Evolutionary conservation across 2,113 vertebrate species (phyloP), one percentile per base, ranked within the genome.

Genomic region (Trochalopteron elliotii): DNA sequence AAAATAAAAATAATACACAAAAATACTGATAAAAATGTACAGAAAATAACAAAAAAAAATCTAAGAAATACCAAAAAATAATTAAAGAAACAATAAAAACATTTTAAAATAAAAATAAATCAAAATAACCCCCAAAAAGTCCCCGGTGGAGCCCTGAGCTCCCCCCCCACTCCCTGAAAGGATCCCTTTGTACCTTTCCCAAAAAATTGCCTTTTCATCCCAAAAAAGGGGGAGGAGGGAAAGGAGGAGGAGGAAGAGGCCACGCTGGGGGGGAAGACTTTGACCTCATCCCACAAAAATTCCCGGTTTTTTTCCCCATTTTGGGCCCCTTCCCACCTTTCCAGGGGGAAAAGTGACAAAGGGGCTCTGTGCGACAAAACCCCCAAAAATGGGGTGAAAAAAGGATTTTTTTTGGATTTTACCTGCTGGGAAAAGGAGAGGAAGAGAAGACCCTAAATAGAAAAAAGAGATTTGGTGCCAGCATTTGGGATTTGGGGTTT

Each of bases 281-380:
- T 83, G 81, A 83, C 68, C 81, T 83, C 81, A 83, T 83, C 57
- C 47, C 47, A 37, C 68, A 83, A 83, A 83, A 72, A 83, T 83
- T 72, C 81, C 68, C 33, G 47, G 39, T 14, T 53, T 83, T 71
- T 71, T 35, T 20, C 47, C 81, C 76, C 47, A 27, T 20, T 44
- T 37, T 4, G 3, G 56, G 80, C 67, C 80, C 80, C 47, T 68
- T 83, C 56, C 47, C 80, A 83, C 80, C 80, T 83, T 83, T 71
- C 45, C 45, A 60, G 35, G 30, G 44, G 55, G 30, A n/a, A 50
- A 59, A 59, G 55, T 55, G 79, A 82, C 79, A 83, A 83, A 70
- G 67, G 25, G 45, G 25, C 45, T 83, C 67, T 83, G 67, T 83
- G 67, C 6, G 5, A 71, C 25, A 23, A 24, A 44, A 31, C 56